Conservation (phyloP, 1,140 invertebrate genomes). For the Parapsyche elsis region DNA sequence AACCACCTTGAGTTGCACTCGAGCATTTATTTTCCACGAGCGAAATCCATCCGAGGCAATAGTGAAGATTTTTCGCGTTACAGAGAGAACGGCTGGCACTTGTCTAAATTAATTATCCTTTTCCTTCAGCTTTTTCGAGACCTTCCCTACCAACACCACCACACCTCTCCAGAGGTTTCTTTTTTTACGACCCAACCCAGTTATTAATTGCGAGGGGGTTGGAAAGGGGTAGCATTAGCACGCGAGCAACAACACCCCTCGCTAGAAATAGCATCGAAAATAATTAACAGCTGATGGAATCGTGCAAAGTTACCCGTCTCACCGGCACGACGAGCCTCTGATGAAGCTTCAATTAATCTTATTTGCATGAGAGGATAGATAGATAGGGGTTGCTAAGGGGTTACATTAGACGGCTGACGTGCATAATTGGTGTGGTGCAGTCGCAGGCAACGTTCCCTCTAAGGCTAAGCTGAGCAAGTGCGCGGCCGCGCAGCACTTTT, state of each 20-base stretch:
- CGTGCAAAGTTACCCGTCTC: background rate
- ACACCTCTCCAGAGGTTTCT: background rate
- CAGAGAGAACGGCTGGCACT: background rate
- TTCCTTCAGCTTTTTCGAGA: constrained; percentile 2
- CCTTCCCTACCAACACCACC: background rate
- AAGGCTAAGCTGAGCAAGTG: too few relatives aligned
- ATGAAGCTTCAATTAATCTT: constrained; percentile 12
- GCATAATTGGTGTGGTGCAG: constrained; percentile 11
- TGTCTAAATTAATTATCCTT: constrained; percentile 29
- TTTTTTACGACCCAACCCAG: background rate
- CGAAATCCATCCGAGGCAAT: too few relatives aligned
- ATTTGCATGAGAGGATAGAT: constrained; percentile 10
- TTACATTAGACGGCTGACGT: constrained; percentile 17
- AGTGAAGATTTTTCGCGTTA: too few relatives aligned
- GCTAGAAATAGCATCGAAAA: background rate
- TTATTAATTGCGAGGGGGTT: background rate
- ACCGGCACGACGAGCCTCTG: background rate
- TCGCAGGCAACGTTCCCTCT: too few relatives aligned
- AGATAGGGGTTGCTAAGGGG: background rate
- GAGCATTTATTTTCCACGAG: too few relatives aligned
- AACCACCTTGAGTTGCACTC: too few relatives aligned
- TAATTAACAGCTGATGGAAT: constrained; percentile 11
- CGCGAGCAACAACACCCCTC: background rate
- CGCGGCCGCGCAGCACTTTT: too few relatives aligned
- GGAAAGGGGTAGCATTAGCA: background rate